Evolutionary conservation across 2,797 vertebrate genomes (phyloP), one percentile per base, ranked within the genome.

Genomic region (Chelonia mydas): DNA sequence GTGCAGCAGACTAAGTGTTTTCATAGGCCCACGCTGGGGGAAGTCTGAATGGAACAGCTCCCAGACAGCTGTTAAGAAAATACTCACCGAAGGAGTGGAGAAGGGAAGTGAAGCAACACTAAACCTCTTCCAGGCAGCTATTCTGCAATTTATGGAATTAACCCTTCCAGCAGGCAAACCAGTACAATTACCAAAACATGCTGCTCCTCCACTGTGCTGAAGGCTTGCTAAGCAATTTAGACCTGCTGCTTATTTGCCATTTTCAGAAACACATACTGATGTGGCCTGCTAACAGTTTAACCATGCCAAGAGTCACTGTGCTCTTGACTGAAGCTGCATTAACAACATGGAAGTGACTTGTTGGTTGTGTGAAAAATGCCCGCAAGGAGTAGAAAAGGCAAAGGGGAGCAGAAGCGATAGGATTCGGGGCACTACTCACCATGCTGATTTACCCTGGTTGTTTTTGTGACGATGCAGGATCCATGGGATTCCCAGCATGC

Each of bases 61-160:
- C 93, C 96, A 97, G 96, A 96, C 97, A 96, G 96, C 96, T 96
- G 96, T 92, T 85, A 92, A 91, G 84, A 49, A 81, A 86, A 81
- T 92, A 87, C 84, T 90, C 90, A 78, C 85, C 19, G 37, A 85
- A 80, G 88, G 51, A 72, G 76, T 77, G 94, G 84, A 88, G 90
- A 87, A 90, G 76, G 91, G 93, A 96, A 97, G 77, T 28, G 19
- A 97, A 91, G 92, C 86, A 92, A 88, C 59, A 90, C 92, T 96
- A 85, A 83, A 97, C 87, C 91, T 94, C 87, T 86, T 89, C 86
- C 77, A 88, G 87, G 78, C 85, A 88, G 78, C 90, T 57, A 6
- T 47, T 84, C 0, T 2, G 86, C 57, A 54, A 55, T 5, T 6
- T 68, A 78, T 76, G 57, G n/a, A n/a, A 37, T 95, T 87, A 94